phyloP scores from a whole-genome alignment of 1,140 invertebrate genomes.

The Thereuonema tuberculata region DNA sequence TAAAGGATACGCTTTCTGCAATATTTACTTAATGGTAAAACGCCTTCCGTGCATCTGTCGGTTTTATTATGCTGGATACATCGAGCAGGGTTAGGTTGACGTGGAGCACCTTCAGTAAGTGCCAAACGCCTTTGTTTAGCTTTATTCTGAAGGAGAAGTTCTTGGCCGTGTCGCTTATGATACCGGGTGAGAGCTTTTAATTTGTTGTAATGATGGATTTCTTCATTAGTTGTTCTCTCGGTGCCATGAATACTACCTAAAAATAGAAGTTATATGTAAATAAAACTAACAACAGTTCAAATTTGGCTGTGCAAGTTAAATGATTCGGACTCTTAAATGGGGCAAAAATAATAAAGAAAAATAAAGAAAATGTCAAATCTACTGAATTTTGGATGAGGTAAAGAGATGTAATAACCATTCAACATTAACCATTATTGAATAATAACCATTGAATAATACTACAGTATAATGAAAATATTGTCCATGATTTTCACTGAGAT shows the following conservation, averaged over 20 bases:
- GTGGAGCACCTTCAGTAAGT: slow-evolving; percentile 38
- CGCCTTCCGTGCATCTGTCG: background rate
- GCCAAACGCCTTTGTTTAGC: slow-evolving; percentile 57
- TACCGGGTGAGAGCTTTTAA: slow-evolving; percentile 65
- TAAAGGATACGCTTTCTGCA: slow-evolving; percentile 13
- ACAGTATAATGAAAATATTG: too few species aligned
- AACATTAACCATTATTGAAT: background rate
- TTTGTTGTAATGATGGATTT: slow-evolving; percentile 59
- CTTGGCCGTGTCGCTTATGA: slow-evolving; percentile 55
- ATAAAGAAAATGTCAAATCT: background rate
- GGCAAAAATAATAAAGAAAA: background rate
- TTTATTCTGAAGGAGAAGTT: slow-evolving; percentile 65
- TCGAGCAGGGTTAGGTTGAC: background rate
- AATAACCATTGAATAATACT: background rate
- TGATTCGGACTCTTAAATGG: too few species aligned
- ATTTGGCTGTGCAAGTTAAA: too few species aligned
- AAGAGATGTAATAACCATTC: background rate
- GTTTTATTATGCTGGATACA: background rate
- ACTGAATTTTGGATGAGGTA: background rate
- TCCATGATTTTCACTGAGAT: too few species aligned
- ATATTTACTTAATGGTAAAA: slow-evolving; percentile 8
- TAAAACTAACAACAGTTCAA: too few species aligned
- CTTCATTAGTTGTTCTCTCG: slow-evolving; percentile 38
- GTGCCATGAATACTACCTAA: slow-evolving; percentile 6
- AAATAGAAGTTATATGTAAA: background rate